A percentile compares a stretch with the other conserved stretches of the same genome.
These are phyloP conservation scores for Cervus canadensis DNA, from an alignment of 2,113 vertebrate genomes.

Conservation along the genomic window DNA sequence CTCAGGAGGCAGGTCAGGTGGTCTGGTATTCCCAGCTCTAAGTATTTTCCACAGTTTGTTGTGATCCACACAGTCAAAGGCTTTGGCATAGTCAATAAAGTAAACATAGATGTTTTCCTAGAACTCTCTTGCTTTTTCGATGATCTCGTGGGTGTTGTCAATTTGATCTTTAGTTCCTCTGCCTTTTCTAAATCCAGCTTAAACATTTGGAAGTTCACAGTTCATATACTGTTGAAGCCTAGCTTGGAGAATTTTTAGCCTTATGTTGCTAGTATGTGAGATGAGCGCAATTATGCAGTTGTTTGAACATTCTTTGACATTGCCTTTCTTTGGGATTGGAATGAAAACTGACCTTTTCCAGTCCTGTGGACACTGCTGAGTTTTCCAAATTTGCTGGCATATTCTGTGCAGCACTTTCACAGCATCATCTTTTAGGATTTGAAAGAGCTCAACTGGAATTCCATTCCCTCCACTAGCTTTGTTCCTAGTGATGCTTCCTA, in stretches of 20 bases:
- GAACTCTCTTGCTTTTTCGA: not conserved
- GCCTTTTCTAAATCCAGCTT: not conserved
- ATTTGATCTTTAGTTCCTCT: not conserved
- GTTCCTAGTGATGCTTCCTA: not conserved
- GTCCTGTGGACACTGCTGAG: not conserved
- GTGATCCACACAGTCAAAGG: not conserved
- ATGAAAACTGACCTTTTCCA: not conserved
- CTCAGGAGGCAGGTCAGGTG: not conserved
- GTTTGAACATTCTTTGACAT: not conserved
- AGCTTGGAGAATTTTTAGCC: not conserved
- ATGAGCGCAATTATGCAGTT: not conserved
- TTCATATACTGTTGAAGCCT: not conserved
- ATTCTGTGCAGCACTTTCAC: not conserved
- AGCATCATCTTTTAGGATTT: not conserved
- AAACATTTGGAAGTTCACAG: not conserved
- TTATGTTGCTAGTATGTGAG: not conserved
- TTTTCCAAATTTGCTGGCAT: not conserved
- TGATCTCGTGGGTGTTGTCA: not conserved
- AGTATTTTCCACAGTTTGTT: not conserved
- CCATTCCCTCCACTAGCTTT: not conserved
- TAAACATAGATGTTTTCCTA: not conserved
- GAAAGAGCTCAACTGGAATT: not conserved
- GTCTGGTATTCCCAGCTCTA: not conserved
- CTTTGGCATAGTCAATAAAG: not conserved
- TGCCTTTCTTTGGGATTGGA: not conserved